phyloP scores from a whole-genome alignment of 1,140 invertebrate genomes.

The Pseudomyrmex dendroicus region DNA sequence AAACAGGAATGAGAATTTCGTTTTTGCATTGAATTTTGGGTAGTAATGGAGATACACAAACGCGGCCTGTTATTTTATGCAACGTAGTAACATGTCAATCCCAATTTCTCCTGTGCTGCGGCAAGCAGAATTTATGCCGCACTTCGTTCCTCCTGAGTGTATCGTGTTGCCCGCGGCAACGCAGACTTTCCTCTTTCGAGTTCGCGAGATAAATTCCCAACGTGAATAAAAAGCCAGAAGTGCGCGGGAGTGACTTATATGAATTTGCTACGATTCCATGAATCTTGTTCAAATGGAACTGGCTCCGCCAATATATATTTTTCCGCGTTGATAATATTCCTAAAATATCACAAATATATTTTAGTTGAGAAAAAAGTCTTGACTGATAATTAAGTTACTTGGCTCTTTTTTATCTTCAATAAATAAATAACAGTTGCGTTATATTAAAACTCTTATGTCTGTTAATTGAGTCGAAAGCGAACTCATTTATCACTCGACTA shows the following conservation, averaged over 20 bases:
- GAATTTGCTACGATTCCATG: conserved; percentile 51
- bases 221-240: conserved; percentile 35
- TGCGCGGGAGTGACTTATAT: conserved; percentile 39
- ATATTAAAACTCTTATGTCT: background rate
- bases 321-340: conserved; percentile 19
- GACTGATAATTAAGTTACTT: conserved; percentile 1
- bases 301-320: background rate
- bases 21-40: conserved; percentile 4
- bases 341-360: background rate
- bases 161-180: conserved; percentile 34
- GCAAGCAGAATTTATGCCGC: conserved; percentile 32
- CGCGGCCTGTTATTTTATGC: background rate
- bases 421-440: background rate
- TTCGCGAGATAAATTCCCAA: conserved; percentile 48
- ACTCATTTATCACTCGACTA: background rate
- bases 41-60: background rate
- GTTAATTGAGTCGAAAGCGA: background rate
- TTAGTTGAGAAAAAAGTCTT: background rate
- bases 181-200: conserved; percentile 44
- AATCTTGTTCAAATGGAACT: conserved; percentile 39
- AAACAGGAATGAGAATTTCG: background rate
- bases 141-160: conserved; percentile 44
- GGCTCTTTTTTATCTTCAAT: background rate
- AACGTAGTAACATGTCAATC: conserved; percentile 42
- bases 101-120: conserved; percentile 24